Evolutionary conservation across 1,140 invertebrate genomes (phyloP), one percentile per base, ranked within the genome.

Genomic region (Drosophila willistoni): DNA sequence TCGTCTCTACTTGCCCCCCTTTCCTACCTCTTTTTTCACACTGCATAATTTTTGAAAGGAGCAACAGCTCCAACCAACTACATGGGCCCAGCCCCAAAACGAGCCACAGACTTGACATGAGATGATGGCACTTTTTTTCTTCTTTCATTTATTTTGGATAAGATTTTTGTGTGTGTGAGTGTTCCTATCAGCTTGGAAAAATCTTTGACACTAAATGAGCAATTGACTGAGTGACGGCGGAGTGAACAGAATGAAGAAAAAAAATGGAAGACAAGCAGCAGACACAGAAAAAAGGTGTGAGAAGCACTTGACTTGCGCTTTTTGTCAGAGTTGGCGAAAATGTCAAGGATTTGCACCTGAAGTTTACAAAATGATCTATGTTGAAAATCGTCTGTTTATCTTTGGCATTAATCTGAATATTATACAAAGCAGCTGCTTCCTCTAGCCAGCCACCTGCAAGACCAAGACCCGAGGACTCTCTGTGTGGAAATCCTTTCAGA

Each of bases 191-290:
- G 62, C 68, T 68, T 73, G 83, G 83, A 87, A 86, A 86, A 87
- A 86, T 86, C 83, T 86, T 83, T 89, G 84, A 86, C 84, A 83
- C 83, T 86, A 86, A 86, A 86, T 86, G 84, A 86, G 83, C 83
- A 86, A 86, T 86, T 87, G 83, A 86, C 83, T 86, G 68, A 76
- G 68, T 83, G 82, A 83, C 66, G 79, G 70, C 69, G 29, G 2
- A 36, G 34, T 10, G 34, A 34, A 25, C 25, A 25, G 9, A 34
- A 34, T 34, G 34, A 9, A 34, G 6, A 34, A 36, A 12, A 57
- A 51, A 25, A 25, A 25, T 25, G 22, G 22, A 13, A 44, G 22
- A 7, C 9, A 69, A 56, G 60, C 29, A 56, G 60, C 29, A 29
- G 29, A 29, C 29, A 47, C 55, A 36, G 57, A 63, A 57, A 42